phyloP scores from a whole-genome alignment of 2,797 vertebrate genomes.

The Falco cherrug region DNA sequence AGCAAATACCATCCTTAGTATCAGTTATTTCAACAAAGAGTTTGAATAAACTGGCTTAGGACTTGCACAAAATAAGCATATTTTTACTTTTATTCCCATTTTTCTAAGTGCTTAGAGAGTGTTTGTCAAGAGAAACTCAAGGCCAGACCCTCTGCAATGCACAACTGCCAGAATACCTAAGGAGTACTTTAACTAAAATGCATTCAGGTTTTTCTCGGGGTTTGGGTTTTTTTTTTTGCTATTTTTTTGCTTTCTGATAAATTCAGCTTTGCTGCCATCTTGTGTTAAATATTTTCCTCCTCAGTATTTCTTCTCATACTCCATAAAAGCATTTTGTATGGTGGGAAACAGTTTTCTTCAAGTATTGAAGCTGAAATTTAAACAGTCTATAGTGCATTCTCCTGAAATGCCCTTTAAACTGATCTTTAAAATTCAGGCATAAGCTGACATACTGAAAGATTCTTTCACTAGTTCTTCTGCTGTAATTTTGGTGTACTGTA shows the following conservation, averaged over 20 bases:
- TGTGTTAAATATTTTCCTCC: slow-evolving; percentile 42
- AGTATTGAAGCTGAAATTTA: not conserved
- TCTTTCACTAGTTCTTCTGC: not conserved
- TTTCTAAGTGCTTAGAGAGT: not conserved
- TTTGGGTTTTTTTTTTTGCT: not conserved
- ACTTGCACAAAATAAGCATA: not conserved
- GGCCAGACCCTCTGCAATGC: not conserved
- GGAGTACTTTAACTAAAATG: not conserved
- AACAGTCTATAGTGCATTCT: not conserved
- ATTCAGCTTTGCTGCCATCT: slow-evolving; percentile 75
- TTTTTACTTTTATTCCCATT: not conserved
- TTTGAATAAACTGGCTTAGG: not conserved
- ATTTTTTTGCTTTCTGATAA: not conserved
- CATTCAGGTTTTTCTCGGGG: not conserved
- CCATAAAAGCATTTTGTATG: not conserved
- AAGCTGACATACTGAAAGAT: not conserved
- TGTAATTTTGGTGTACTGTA: not conserved
- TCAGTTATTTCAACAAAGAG: not conserved
- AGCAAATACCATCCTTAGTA: not conserved
- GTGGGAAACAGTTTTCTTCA: not conserved
- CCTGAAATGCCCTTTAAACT: not conserved
- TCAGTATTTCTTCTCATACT: not conserved
- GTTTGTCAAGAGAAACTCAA: not conserved
- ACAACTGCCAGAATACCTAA: not conserved
- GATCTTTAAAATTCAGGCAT: not conserved